Conservation (phyloP, 1,140 invertebrate species). For the Drosophila seguyi region DNA sequence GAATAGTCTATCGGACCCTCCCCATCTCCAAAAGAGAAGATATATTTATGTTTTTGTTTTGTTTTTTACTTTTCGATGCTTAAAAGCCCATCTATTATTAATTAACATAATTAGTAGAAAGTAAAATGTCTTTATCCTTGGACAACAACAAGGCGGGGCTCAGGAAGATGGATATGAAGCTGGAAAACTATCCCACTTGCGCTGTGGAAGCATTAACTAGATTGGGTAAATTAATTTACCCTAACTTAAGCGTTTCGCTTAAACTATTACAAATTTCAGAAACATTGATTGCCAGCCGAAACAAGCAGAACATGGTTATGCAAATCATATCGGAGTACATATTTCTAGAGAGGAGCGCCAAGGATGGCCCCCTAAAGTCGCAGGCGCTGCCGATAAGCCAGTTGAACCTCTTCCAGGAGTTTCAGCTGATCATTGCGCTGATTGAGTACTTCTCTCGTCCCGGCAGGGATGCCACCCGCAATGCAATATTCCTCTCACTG, state of each 20-base stretch:
- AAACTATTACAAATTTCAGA: constrained; percentile 50
- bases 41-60: constrained; percentile 33
- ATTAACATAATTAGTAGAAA: not conserved
- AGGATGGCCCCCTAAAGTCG: constrained; percentile 64
- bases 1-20: constrained; percentile 2
- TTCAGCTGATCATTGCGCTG: constrained; percentile 91
- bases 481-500: constrained; percentile 92
- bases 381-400: constrained; percentile 85
- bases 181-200: constrained; percentile 87
- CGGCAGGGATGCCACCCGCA: constrained; percentile 90
- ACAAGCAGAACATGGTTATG: constrained; percentile 87
- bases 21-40: not conserved
- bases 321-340: constrained; percentile 93
- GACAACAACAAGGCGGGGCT: constrained; percentile 63
- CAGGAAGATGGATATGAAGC: constrained; percentile 86
- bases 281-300: constrained; percentile 65
- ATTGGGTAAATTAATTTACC: constrained; percentile 86
- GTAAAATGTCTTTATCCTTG: constrained; percentile 46
- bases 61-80: not conserved
- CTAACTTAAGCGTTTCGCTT: not conserved
- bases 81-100: not conserved
- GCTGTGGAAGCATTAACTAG: constrained; percentile 88
- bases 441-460: constrained; percentile 90
- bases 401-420: constrained; percentile 89
- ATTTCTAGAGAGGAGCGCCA: constrained; percentile 89